Evolutionary conservation across 2,113 vertebrate genomes (phyloP).

Genomic region (Petroica traversi): DNA sequence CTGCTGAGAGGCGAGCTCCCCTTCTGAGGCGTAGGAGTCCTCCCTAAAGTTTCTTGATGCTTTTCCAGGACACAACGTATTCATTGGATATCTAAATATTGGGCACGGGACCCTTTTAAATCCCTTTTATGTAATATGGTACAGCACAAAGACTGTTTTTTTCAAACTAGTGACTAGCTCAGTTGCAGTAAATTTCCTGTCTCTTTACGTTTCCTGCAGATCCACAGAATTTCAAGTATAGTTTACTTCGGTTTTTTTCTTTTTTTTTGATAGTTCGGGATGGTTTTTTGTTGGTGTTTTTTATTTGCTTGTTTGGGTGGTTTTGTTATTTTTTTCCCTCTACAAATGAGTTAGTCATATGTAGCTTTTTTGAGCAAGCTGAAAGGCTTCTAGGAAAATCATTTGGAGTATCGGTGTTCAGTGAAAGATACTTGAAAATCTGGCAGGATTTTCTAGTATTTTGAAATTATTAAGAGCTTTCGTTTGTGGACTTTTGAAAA

Average conservation of each 20-base stretch:
- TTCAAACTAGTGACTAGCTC: not conserved
- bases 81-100: not conserved
- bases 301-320: not conserved
- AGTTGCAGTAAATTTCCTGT: not conserved
- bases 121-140: fast-evolving
- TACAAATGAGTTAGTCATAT: fast-evolving
- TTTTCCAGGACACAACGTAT: fast-evolving
- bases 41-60: fast-evolving
- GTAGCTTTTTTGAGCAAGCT: not conserved
- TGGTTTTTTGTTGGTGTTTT: not conserved
- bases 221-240: not conserved
- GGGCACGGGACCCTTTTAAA: fast-evolving
- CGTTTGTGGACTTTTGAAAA: not conserved
- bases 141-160: fast-evolving
- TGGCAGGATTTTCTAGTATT: fast-evolving
- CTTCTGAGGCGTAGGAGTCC: fast-evolving
- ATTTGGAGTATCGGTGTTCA: not conserved
- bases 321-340: fast-evolving
- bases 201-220: not conserved
- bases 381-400: not conserved
- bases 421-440: not conserved
- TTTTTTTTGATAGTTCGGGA: not conserved
- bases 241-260: not conserved
- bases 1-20: not conserved
- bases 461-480: not conserved